These are phyloP conservation scores for Rosalia funebris DNA, from an alignment of 2,888 invertebrate species.

Conservation along the genomic window DNA sequence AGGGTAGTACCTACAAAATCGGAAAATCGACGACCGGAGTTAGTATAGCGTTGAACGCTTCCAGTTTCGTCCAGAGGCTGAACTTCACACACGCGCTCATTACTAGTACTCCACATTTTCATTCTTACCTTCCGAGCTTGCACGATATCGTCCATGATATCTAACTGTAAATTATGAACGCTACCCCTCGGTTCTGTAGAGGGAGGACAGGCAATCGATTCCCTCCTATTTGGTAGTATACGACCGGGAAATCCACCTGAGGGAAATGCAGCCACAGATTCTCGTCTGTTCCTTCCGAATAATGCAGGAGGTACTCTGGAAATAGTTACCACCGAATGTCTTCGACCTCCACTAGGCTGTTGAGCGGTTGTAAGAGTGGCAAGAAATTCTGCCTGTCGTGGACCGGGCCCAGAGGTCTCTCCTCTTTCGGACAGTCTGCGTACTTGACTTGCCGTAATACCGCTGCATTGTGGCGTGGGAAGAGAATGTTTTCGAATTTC, in stretches of 20 bases:
- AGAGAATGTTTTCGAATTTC: slow-evolving; percentile 84
- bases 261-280: slow-evolving; percentile 84
- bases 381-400: slow-evolving; percentile 83
- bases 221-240: slow-evolving; percentile 55
- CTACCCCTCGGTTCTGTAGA: slow-evolving; percentile 80
- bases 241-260: slow-evolving; percentile 65
- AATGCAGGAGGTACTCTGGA: slow-evolving; percentile 81
- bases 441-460: slow-evolving; percentile 88
- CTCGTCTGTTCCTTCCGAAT: slow-evolving; percentile 81
- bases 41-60: slow-evolving; percentile 71
- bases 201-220: slow-evolving; percentile 66
- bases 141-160: slow-evolving; percentile 90
- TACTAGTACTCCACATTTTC: slow-evolving; percentile 87
- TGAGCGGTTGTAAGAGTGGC: slow-evolving; percentile 83
- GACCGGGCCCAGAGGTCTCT: slow-evolving; percentile 77
- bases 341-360: slow-evolving; percentile 78
- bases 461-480: slow-evolving; percentile 86
- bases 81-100: slow-evolving; percentile 81
- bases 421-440: slow-evolving; percentile 83
- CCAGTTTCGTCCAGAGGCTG: slow-evolving; percentile 78
- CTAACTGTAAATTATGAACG: slow-evolving; percentile 84
- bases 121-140: slow-evolving; percentile 83
- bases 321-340: slow-evolving; percentile 88
- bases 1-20: slow-evolving; percentile 75
- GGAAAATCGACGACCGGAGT: slow-evolving; percentile 72